Evolutionary conservation across 1,140 invertebrate genomes (phyloP).

Genomic region (Aphaenogaster ashmeadi): DNA sequence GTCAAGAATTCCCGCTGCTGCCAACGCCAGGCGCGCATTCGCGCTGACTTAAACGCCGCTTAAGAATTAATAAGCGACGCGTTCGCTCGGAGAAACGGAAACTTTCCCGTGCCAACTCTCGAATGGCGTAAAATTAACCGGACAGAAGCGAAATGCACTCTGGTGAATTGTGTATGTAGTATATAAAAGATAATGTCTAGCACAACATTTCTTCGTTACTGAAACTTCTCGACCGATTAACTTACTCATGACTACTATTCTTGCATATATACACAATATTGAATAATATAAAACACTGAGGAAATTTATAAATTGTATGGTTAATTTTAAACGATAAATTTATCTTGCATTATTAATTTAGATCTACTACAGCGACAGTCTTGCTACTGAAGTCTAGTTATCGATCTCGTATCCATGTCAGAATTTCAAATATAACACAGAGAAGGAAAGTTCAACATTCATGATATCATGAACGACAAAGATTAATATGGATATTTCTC

Average conservation of each 20-base stretch:
- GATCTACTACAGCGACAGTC: not conserved
- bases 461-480: not conserved
- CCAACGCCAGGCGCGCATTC: conserved; percentile 36
- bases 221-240: conserved; percentile 27
- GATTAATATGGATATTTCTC: conserved; percentile 7
- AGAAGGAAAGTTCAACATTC: not conserved
- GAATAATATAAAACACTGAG: not conserved
- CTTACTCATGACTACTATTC: not conserved
- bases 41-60: conserved; percentile 44
- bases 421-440: not conserved
- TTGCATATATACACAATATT: not conserved
- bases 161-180: not conserved
- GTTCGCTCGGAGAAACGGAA: conserved; percentile 16
- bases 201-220: not conserved
- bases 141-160: conserved; percentile 41
- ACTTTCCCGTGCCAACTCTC: conserved; percentile 45
- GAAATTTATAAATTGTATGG: not conserved
- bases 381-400: not conserved
- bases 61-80: conserved; percentile 55
- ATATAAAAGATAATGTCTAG: conserved; percentile 13
- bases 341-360: not conserved
- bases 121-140: conserved; percentile 51
- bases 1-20: conserved; percentile 66
- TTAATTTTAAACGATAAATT: conserved; percentile 7
- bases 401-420: conserved; percentile 13